Percentiles rank a stretch among this genome's conserved stretches.
These are phyloP conservation scores for Lophochroa leadbeateri DNA, from an alignment of 2,113 vertebrate species.

Conservation along the genomic window DNA sequence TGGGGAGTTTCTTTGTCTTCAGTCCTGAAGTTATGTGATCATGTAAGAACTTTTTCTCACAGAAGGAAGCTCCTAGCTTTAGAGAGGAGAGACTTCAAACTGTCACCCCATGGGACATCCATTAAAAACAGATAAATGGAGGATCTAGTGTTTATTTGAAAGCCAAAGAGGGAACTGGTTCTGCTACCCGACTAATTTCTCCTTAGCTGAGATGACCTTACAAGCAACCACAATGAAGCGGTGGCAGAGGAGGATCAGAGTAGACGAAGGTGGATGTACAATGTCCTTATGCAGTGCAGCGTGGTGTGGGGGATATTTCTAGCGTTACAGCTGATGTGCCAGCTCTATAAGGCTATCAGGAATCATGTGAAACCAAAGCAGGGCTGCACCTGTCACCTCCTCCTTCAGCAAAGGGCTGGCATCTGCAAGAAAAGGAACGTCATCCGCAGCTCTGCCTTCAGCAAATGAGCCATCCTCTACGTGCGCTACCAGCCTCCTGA, in stretches of 20 bases:
- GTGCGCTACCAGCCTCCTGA: neutral
- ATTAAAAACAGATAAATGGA: neutral
- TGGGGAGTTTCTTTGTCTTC: neutral
- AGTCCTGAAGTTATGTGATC: neutral
- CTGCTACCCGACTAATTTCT: neutral
- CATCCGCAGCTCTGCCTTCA: neutral
- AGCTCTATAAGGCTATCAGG: neutral
- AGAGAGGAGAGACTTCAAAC: neutral
- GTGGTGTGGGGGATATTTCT: neutral
- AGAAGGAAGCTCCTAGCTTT: neutral
- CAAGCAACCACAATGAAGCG: accelerated
- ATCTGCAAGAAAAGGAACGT: neutral
- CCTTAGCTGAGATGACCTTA: neutral
- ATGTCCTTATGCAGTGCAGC: neutral
- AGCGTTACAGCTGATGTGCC: neutral
- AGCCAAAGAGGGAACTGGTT: neutral
- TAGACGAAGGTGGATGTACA: no score
- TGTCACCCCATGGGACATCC: neutral
- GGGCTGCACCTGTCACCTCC: neutral
- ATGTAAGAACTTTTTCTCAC: neutral
- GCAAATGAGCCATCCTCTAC: accelerated
- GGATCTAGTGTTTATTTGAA: neutral
- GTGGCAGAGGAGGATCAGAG: neutral
- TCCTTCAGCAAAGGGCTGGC: neutral
- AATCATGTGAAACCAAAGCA: neutral